Base-by-base conservation (phyloP, 2,888 invertebrate genomes). In the Mythimna albipuncta region DNA sequence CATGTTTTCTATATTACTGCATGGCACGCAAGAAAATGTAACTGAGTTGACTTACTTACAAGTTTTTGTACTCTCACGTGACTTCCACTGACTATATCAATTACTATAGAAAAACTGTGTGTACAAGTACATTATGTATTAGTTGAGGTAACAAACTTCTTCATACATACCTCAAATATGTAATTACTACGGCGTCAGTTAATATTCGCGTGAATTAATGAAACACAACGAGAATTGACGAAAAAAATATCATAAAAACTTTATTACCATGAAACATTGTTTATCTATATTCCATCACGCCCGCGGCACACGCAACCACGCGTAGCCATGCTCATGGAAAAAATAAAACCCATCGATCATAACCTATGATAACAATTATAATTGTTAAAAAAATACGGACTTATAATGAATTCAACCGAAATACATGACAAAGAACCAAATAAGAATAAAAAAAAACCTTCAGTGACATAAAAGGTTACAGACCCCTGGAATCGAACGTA, bases 401-500 rank as follows among this genome's bases (percentile, higher is more conserved):
- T 59, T 64, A 64, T 75, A 78, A 83, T 77, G 32, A 75, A 82
- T 72, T 76, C 75, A 82, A 82, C 76, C 80, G 82, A 87, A 87
- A 84, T 75, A 74, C 67, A 62, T 55, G 50, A 68, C 72, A 84
- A 82, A 74, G 77, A 77, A 73, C 35, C 79, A 86, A 79, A 62
- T 26, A 73, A 69, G 79, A 81, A 64, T 21, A 61, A 70, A 66
- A 66, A 79, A 76, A 73, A 75, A 83, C 62, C 38, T 21, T 57
- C 68, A 80, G 72, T 85, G 74, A 87, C 82, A 85, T 81, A 88
- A 93, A 94, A 94, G 93, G 94, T 95, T 95, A 90, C 88, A 89
- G 87, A 87, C 93, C 93, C 88, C 94, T 94, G 94, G 91, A 93
- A 93, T 94, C 93, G 93, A 93, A 94, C 92, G 91, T 77, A 72